Evolutionary conservation across 2,888 invertebrate species (phyloP).

Genomic region (Zhuqinia jingwanae): DNA sequence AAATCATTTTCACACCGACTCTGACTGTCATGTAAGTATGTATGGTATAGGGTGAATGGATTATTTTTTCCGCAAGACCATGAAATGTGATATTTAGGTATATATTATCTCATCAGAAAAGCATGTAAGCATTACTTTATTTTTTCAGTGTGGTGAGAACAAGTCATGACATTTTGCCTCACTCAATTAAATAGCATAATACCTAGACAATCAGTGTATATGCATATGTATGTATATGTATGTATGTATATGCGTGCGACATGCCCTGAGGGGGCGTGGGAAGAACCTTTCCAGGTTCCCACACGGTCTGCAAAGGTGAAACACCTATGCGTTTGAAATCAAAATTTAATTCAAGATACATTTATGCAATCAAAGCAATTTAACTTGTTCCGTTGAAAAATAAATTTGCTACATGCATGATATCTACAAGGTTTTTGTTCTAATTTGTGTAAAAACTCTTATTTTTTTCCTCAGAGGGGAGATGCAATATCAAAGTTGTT

Average conservation of each 20-base stretch:
- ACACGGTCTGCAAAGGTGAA: slow-evolving; percentile 19
- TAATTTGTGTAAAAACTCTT: not conserved
- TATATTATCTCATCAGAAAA: no score
- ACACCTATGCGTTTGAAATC: not conserved
- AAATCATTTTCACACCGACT: no score
- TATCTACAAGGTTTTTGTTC: not conserved
- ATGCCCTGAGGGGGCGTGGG: slow-evolving; percentile 33
- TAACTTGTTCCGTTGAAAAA: no score
- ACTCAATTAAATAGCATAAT: slow-evolving; percentile 45
- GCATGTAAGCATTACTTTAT: no score
- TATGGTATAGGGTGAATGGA: no score
- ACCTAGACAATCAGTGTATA: no score
- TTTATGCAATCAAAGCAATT: no score
- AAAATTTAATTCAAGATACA: not conserved
- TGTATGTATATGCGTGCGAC: slow-evolving; percentile 16
- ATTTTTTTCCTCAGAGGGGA: not conserved
- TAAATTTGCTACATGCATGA: not conserved
- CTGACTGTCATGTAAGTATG: no score
- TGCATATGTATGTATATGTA: no score
- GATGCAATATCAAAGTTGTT: no score
- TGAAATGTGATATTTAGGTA: no score
- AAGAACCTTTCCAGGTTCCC: slow-evolving; percentile 44
- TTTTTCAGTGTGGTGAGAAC: slow-evolving; percentile 57
- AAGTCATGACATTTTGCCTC: slow-evolving; percentile 40
- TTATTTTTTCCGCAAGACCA: no score